Evolutionary conservation across 2,888 invertebrate genomes (phyloP), one percentile per base, ranked within the genome.

Genomic region (Iselma pallidipennis): DNA sequence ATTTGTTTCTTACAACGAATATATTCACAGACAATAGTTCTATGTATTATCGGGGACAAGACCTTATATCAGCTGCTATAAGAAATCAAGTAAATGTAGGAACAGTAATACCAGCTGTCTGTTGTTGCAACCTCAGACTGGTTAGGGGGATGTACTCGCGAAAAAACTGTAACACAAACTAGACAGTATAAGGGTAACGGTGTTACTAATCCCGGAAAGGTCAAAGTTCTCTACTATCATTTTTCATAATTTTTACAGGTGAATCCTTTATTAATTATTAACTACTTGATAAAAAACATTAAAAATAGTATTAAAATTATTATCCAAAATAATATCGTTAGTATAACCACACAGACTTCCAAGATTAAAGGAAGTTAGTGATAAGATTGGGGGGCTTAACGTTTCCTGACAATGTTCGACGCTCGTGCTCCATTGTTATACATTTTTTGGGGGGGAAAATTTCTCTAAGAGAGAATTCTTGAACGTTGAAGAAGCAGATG

Each of bases 381-480:
- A 50, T 64, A 61, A 69, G 65, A 66, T 69, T 69, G 65, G 63
- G 14, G n/a, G 26, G 14, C 10, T 50, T 29, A 19, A 51, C 28
- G 26, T 29, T 51, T 51, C 51, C 31, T 51, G 51, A 29, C 19
- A 29, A 31, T 51, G 28, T 37, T 51, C 21, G 28, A 2, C 42
- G 71, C 71, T 71, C 71, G 71, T 71, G 71, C 70, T 61, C 61
- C 60, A 71, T 71, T 71, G 70, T 71, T 23, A 31, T 26, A 55
- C 29, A 60, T 45, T 55, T 66, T 55, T 42, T 55, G 4, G 21
- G 10, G 42, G 42, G 42, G 62, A 60, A 60, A 62, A 51, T 61
- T 29, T 59, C 67, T 67, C 61, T 66, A 60, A 57, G 61, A 60
- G 51, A 65, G 61, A 65, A 67, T 61, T 67, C 67, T 69, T 68